Percentiles rank a stretch among this genome's conserved stretches.
Conservation (phyloP, 2,888 invertebrate genomes). For the Germaria angustata region DNA sequence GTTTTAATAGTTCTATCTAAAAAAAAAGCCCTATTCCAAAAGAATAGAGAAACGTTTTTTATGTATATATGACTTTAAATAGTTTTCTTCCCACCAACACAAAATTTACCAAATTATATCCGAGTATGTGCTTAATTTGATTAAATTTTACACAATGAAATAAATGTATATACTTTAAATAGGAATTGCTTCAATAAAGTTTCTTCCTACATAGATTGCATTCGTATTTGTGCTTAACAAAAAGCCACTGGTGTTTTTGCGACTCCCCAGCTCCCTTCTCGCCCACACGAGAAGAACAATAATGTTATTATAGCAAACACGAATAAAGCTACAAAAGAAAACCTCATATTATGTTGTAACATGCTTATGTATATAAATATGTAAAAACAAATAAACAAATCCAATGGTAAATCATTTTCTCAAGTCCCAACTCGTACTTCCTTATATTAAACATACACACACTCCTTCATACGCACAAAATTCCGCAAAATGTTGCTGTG, state of each 20-base stretch:
- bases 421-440: slow-evolving; percentile 50
- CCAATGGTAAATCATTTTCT: slow-evolving; percentile 56
- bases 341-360: slow-evolving; percentile 41
- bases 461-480: neutral
- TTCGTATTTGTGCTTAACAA: neutral
- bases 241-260: slow-evolving; percentile 19
- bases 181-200: slow-evolving; percentile 29
- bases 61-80: no score
- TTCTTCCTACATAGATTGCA: slow-evolving; percentile 31
- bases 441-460: neutral
- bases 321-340: neutral
- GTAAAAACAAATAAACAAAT: slow-evolving; percentile 60
- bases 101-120: no score
- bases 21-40: no score
- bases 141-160: slow-evolving; percentile 50
- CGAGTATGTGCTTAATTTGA: slow-evolving; percentile 58
- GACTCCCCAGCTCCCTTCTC: neutral
- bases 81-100: no score
- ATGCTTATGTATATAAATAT: slow-evolving; percentile 27
- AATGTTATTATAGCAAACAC: neutral
- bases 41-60: no score
- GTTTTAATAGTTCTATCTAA: no score
- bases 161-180: slow-evolving; percentile 53
- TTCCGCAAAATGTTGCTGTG: neutral
- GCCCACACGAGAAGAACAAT: neutral